These are phyloP conservation scores for Oxyura jamaicensis DNA, from an alignment of 2,113 vertebrate species.

Conservation along the genomic window DNA sequence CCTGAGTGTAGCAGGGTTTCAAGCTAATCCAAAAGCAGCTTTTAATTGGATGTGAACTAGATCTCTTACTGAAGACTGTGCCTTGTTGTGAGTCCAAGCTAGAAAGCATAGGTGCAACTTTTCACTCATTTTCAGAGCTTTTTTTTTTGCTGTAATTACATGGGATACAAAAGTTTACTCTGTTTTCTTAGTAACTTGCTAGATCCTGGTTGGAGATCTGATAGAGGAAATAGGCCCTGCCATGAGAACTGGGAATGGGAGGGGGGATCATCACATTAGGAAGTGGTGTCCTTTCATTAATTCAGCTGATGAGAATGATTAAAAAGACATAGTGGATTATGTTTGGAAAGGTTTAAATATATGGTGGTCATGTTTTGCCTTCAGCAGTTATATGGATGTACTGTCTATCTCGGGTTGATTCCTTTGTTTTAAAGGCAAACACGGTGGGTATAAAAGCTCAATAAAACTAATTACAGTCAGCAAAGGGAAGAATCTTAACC, in stretches of 20 bases:
- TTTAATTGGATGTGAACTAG: not conserved
- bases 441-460: not conserved
- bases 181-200: not conserved
- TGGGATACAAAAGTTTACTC: not conserved
- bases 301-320: not conserved
- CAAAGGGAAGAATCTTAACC: not conserved
- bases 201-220: not conserved
- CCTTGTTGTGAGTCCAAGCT: not conserved
- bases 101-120: not conserved
- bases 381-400: not conserved
- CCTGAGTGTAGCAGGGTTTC: not conserved
- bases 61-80: not conserved
- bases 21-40: not conserved
- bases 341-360: not conserved
- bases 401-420: not conserved
- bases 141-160: not conserved
- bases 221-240: not conserved
- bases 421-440: not conserved
- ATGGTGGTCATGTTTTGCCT: not conserved
- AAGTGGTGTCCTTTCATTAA: not conserved
- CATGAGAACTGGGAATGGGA: not conserved
- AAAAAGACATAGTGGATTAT: not conserved
- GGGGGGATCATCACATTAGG: not conserved
- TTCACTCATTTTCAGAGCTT: not conserved
- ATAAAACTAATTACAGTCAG: not conserved